Base-by-base conservation (phyloP, 2,888 invertebrate genomes). In the Brachypterus glaber region DNA sequence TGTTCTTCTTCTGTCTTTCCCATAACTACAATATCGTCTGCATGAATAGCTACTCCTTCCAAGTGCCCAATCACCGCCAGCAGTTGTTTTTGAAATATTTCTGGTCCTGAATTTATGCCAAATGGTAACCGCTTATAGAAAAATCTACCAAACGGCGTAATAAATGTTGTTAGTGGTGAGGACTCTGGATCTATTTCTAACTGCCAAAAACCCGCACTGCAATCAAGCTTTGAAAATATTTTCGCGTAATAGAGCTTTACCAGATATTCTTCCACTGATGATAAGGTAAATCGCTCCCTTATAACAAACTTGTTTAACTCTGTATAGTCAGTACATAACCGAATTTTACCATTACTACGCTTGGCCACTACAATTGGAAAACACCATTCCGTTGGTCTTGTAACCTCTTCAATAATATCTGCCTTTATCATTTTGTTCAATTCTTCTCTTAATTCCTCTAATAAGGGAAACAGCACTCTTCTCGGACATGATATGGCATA, bases 311-410 rank as follows among this genome's bases (percentile, higher is more conserved):
- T 43, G 26, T 57, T 58, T 3, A 58, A 40, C 32, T 47, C 31
- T 4, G 51, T 53, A 25, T 44, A 52, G 37, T 57, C 56, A 4
- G 49, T 40, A 37, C 54, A 57, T 7, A 57, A 16, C n/a, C 54
- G 27, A n/a, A 56, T 35, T 12, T 36, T 18, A 2, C 24, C 31
- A n/a, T 25, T 37, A 9, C 37, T 45, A 40, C 58, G 57, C 4
- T 46, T 48, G 0, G 54, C 58, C 2, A 54, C 48, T 1, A 62
- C 62, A 39, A 61, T 55, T 1, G 53, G n/a, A n/a, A n/a, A n/a
- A n/a, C n/a, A n/a, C n/a, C n/a, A n/a, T n/a, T n/a, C n/a, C n/a
- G n/a, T n/a, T n/a, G n/a, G n/a, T n/a, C n/a, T n/a, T n/a, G n/a
- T n/a, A 1, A 60, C 53, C 3, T 45, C 34, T 24, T 44, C 46